Evolutionary conservation across 2,797 vertebrate species (phyloP).

Genomic region (Sebastes dallii): DNA sequence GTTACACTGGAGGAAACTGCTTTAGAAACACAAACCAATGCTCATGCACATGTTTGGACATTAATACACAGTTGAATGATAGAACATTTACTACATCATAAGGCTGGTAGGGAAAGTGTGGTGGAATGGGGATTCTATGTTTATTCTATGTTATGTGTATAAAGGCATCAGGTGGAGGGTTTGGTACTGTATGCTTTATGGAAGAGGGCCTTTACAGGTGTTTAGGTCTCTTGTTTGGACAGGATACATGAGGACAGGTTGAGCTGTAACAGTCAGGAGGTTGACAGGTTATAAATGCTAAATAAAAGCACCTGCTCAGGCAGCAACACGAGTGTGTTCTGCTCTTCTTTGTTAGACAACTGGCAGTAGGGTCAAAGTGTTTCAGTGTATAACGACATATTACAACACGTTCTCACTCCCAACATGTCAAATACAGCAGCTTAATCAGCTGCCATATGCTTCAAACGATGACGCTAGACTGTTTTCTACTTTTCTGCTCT

Average conservation of each 20-base stretch:
- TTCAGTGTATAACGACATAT: background rate
- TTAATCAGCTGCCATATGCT: background rate
- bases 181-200: background rate
- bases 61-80: background rate
- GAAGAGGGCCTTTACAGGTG: background rate
- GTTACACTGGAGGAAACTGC: background rate
- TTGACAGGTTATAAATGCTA: background rate
- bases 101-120: background rate
- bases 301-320: background rate
- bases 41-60: background rate
- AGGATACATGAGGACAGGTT: background rate
- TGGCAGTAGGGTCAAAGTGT: background rate
- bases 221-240: background rate
- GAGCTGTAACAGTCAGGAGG: background rate
- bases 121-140: background rate
- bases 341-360: background rate
- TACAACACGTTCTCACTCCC: background rate
- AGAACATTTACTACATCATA: background rate
- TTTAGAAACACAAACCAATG: background rate
- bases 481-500: too few relatives aligned
- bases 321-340: background rate
- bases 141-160: background rate
- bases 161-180: constrained; percentile 19
- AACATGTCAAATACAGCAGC: background rate
- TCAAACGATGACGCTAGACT: background rate